Conservation (phyloP, 92 coral and sea anemone species). For the Scolanthus callimorphus region DNA sequence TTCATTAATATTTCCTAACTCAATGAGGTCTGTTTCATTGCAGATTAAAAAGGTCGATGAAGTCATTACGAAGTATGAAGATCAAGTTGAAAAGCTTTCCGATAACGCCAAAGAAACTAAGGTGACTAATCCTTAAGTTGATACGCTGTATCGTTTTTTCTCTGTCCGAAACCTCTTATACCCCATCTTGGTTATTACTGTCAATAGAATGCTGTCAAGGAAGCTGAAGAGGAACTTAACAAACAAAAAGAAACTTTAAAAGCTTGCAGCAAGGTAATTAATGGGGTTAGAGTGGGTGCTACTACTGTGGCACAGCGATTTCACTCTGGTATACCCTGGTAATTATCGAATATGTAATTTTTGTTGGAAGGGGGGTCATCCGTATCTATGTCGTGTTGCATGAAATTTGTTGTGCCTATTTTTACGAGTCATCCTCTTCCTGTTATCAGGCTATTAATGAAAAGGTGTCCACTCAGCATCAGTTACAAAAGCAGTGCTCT, state of each 20-base stretch:
- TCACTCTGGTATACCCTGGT: not conserved
- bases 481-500: slow-evolving; percentile 56
- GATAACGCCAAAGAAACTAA: slow-evolving; percentile 71
- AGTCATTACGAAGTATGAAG: slow-evolving; percentile 61
- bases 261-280: slow-evolving; percentile 78
- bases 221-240: slow-evolving; percentile 81
- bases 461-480: slow-evolving; percentile 57
- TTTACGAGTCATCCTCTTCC: no score
- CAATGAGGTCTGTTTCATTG: no score
- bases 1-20: no score
- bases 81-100: slow-evolving; percentile 51
- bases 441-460: slow-evolving; percentile 89
- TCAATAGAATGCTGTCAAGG: slow-evolving; percentile 72
- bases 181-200: not conserved
- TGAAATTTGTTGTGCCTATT: no score
- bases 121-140: no score
- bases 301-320: not conserved
- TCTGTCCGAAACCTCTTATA: not conserved
- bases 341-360: no score
- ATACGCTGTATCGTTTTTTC: not conserved
- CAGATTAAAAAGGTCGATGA: slow-evolving; percentile 75
- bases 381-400: no score
- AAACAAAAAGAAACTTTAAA: slow-evolving; percentile 83
- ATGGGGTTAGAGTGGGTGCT: not conserved
- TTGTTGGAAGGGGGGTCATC: no score